These are phyloP conservation scores for Camponotus floridanus DNA, from an alignment of 1,140 invertebrate species.

Conservation along the genomic window DNA sequence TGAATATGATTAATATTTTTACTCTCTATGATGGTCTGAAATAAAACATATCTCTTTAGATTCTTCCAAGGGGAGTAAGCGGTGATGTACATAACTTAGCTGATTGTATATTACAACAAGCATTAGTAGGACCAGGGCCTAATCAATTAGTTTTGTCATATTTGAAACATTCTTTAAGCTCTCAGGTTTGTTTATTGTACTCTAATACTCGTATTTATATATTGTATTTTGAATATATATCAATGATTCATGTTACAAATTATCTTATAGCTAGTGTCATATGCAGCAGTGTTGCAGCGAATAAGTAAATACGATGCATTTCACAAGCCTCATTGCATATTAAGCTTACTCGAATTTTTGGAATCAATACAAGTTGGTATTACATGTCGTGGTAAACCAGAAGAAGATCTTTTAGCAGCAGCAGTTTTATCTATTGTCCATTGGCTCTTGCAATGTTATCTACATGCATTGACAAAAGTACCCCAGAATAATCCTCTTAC, in stretches of 20 bases:
- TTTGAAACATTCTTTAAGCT: slow-evolving; percentile 95
- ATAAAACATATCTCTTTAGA: slow-evolving; percentile 81
- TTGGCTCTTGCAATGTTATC: slow-evolving; percentile 94
- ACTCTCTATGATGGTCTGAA: not conserved
- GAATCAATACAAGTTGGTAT: slow-evolving; percentile 92
- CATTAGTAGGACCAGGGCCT: slow-evolving; percentile 95
- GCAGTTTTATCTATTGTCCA: slow-evolving; percentile 92
- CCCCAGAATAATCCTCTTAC: slow-evolving; percentile 84
- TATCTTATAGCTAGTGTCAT: slow-evolving; percentile 91
- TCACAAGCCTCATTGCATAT: slow-evolving; percentile 95
- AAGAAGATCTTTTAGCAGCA: slow-evolving; percentile 92
- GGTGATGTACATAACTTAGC: slow-evolving; percentile 97
- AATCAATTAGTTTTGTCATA: slow-evolving; percentile 96
- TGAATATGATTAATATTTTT: not conserved
- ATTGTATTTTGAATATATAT: not conserved
- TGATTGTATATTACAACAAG: slow-evolving; percentile 97
- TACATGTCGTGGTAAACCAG: slow-evolving; percentile 91
- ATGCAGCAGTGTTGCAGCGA: slow-evolving; percentile 94
- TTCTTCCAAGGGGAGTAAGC: slow-evolving; percentile 93
- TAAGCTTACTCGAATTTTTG: slow-evolving; percentile 94
- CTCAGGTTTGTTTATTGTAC: slow-evolving; percentile 87
- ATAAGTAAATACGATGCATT: slow-evolving; percentile 96
- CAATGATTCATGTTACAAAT: not conserved
- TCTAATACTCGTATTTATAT: not conserved
- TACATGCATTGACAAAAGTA: slow-evolving; percentile 87